A percentile compares a stretch with the other conserved stretches of the same genome.
phyloP scores from a whole-genome alignment of 2,113 vertebrate species.

The Crotalus tigris region DNA sequence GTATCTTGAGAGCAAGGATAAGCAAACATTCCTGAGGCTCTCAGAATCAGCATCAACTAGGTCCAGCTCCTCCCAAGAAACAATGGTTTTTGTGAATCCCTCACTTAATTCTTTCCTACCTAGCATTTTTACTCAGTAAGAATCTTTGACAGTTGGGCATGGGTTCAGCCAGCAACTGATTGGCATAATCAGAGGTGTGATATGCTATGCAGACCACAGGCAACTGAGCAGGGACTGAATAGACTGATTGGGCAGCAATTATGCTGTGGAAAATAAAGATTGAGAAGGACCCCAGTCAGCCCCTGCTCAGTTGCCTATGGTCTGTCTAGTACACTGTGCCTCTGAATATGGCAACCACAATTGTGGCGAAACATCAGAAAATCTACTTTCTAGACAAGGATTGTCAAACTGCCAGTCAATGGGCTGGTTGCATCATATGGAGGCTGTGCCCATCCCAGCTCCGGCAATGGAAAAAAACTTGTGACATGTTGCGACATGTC shows the following conservation, averaged over 20 bases:
- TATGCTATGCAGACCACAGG: neutral
- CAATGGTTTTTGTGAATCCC: neutral
- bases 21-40: neutral
- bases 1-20: neutral
- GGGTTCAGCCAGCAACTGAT: neutral
- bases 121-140: neutral
- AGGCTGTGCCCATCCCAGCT: too few relatives aligned
- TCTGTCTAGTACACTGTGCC: neutral
- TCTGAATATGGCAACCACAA: neutral
- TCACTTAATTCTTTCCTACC: neutral
- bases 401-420: too few relatives aligned
- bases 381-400: neutral
- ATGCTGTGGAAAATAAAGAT: neutral
- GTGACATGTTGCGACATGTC: too few relatives aligned
- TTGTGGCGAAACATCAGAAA: neutral
- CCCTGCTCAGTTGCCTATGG: neutral
- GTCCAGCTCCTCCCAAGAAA: neutral
- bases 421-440: too few relatives aligned
- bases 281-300: neutral
- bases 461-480: too few relatives aligned
- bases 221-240: neutral
- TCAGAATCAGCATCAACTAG: neutral
- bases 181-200: neutral
- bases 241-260: neutral
- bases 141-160: neutral